Percentiles rank a stretch among this genome's conserved stretches.
Conservation (phyloP, 2,113 vertebrate species). For the Corythornis cristatus region DNA sequence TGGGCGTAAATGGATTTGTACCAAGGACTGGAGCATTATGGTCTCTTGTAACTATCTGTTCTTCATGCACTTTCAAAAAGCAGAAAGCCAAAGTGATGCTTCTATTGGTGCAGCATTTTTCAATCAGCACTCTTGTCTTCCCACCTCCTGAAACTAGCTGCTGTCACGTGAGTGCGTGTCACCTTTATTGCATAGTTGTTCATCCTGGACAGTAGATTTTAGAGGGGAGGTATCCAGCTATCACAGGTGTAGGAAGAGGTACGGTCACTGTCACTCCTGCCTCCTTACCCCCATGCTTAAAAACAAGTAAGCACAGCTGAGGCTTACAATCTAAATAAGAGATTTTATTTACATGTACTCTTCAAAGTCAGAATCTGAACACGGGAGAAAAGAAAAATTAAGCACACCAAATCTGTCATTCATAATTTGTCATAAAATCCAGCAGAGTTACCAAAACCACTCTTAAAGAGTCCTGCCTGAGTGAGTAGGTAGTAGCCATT, state of each 20-base stretch:
- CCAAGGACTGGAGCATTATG: not conserved
- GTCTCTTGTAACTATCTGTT: not conserved
- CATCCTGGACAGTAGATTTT: not conserved
- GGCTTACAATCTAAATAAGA: not conserved
- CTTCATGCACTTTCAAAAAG: not conserved
- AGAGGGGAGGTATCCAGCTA: not conserved
- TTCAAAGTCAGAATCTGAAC: not conserved
- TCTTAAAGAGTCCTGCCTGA: not conserved
- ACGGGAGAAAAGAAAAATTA: not conserved
- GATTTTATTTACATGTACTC: not conserved
- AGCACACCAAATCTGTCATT: not conserved
- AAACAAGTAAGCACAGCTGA: not conserved
- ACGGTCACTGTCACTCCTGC: not conserved
- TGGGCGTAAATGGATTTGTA: not conserved
- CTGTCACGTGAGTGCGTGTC: not conserved
- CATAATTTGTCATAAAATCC: slow-evolving; percentile 5
- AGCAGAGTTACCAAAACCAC: not conserved
- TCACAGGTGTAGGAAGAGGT: not conserved
- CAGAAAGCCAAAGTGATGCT: not conserved
- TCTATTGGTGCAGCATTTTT: not conserved
- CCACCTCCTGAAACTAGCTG: not conserved
- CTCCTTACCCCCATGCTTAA: not conserved
- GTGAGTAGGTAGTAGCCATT: not conserved
- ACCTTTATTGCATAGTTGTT: not conserved
- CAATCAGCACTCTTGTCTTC: not conserved